Evolutionary conservation across 2,113 vertebrate species (phyloP).

Genomic region (Climacteris rufus): DNA sequence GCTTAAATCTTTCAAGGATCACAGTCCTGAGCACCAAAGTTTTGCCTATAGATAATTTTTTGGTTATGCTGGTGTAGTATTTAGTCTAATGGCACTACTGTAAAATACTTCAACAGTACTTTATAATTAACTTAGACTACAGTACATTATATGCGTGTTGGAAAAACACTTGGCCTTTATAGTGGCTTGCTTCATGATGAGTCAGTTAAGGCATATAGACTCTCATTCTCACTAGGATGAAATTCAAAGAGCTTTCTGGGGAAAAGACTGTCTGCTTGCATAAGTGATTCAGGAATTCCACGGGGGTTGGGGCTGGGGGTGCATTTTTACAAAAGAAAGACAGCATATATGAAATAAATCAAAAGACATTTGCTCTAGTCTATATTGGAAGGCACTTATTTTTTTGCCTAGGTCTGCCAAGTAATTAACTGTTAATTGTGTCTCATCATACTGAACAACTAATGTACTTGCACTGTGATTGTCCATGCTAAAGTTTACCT

Average conservation of each 20-base stretch:
- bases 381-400: not conserved
- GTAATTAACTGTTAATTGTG: slow-evolving; percentile 28
- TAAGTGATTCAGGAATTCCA: slow-evolving; percentile 1
- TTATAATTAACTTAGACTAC: not conserved
- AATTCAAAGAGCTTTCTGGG: not conserved
- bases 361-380: not conserved
- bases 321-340: not conserved
- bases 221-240: not conserved
- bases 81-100: not conserved
- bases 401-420: not conserved
- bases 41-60: not conserved
- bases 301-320: not conserved
- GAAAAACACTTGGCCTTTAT: not conserved
- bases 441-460: not conserved
- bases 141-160: not conserved
- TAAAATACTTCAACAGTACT: not conserved
- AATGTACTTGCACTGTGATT: not conserved
- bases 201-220: not conserved
- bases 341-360: not conserved
- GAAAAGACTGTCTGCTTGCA: not conserved
- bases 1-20: not conserved
- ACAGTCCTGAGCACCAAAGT: not conserved
- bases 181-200: not conserved
- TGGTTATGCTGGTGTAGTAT: not conserved
- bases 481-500: not conserved